Evolutionary conservation across 2,888 invertebrate species (phyloP).

Genomic region (Atrina japonica): DNA sequence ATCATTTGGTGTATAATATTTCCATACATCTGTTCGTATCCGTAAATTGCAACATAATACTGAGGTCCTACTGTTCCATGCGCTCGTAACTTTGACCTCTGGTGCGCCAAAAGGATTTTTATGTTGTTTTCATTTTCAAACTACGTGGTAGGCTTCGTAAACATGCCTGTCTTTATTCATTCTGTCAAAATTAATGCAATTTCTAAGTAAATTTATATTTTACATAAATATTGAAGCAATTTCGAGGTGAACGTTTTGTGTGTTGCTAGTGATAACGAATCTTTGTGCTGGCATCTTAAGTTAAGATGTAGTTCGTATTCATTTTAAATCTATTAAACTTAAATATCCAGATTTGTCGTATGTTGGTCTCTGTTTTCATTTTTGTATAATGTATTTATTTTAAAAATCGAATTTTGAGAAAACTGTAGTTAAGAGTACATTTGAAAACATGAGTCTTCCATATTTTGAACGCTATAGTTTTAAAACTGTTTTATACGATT

Average conservation of each 20-base stretch:
- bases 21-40: conserved; percentile 37
- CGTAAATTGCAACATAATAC: conserved; percentile 43
- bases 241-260: conserved; percentile 8
- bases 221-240: conserved; percentile 15
- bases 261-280: neutral
- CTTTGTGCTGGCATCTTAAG: neutral
- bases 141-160: conserved; percentile 42
- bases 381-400: too few species aligned
- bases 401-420: too few species aligned
- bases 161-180: conserved; percentile 33
- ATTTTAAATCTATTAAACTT: too few species aligned
- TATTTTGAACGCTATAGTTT: too few species aligned
- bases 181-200: conserved; percentile 32
- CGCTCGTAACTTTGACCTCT: conserved; percentile 33
- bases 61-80: conserved; percentile 23
- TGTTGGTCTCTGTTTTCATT: too few species aligned
- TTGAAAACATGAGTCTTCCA: too few species aligned
- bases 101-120: conserved; percentile 28
- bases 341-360: too few species aligned
- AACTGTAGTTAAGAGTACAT: too few species aligned
- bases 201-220: conserved; percentile 14
- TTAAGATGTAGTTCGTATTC: too few species aligned
- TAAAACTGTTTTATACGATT: too few species aligned
- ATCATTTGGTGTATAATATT: conserved; percentile 42
- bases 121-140: conserved; percentile 22